These are phyloP conservation scores for Mastomys natalensis DNA, from an alignment of 2,113 vertebrate genomes.

Conservation along the genomic window DNA sequence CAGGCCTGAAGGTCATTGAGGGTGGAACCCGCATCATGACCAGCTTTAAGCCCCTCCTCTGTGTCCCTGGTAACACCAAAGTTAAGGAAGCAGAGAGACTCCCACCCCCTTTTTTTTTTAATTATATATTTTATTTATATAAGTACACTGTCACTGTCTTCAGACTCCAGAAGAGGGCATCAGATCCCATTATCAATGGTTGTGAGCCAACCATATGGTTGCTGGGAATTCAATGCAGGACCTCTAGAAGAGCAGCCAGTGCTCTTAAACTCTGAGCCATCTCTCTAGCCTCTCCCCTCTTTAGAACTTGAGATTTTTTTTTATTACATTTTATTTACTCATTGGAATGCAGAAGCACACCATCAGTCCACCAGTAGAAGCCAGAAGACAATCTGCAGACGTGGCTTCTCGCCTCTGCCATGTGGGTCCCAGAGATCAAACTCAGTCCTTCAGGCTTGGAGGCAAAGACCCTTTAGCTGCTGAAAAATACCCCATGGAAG, in stretches of 20 bases:
- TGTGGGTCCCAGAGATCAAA: background rate
- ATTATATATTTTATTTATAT: background rate
- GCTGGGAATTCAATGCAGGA: too few species aligned
- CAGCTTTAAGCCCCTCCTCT: background rate
- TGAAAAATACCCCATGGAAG: background rate
- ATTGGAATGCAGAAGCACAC: background rate
- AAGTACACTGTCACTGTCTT: too few species aligned
- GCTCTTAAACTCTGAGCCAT: too few species aligned
- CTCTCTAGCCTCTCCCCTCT: too few species aligned
- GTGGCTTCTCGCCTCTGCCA: background rate
- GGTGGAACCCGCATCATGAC: too few species aligned
- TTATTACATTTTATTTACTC: background rate
- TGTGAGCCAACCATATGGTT: too few species aligned
- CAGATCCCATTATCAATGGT: too few species aligned
- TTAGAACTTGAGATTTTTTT: background rate
- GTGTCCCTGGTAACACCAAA: background rate
- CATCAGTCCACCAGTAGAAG: background rate
- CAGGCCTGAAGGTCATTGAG: background rate
- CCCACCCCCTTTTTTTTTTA: too few species aligned
- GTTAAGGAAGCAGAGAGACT: background rate
- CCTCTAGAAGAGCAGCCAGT: too few species aligned
- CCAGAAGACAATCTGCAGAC: background rate
- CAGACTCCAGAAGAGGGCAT: too few species aligned
- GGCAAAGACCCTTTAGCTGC: background rate
- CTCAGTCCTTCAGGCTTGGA: background rate